These are phyloP conservation scores for Mallateleia sp. DNA, from an alignment of 2,888 invertebrate species.

Conservation along the genomic window DNA sequence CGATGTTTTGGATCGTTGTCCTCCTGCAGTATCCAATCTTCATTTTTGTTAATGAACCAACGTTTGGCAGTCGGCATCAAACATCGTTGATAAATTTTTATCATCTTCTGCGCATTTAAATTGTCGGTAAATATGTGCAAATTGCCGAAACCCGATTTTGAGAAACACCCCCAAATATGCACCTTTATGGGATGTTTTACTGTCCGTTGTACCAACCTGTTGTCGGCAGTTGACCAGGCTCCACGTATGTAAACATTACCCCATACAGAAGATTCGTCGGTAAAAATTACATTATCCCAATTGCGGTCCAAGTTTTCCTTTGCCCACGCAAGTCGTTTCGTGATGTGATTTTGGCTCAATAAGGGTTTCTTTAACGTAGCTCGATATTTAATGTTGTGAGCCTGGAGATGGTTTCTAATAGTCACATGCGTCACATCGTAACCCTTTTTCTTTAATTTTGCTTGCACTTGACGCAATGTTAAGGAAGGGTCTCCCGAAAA, in stretches of 20 bases:
- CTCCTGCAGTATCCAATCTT: conserved; percentile 30
- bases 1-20: conserved; percentile 28
- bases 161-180: conserved; percentile 30
- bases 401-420: background rate
- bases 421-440: background rate
- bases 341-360: conserved; percentile 10
- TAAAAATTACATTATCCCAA: conserved; percentile 68
- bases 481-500: conserved; percentile 2
- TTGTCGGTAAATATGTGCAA: conserved; percentile 57
- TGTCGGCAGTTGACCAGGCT: conserved; percentile 57
- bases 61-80: background rate
- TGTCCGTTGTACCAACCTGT: conserved; percentile 43
- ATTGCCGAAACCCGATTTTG: conserved; percentile 47
- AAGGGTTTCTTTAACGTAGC: background rate
- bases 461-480: conserved; percentile 11
- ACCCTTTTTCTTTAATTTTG: background rate
- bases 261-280: conserved; percentile 73
- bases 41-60: conserved; percentile 6
- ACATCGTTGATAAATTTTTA: conserved; percentile 13
- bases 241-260: conserved; percentile 44
- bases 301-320: conserved; percentile 3
- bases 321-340: background rate
- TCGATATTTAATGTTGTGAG: background rate
- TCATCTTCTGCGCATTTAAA: conserved; percentile 41
- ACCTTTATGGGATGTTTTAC: conserved; percentile 57